phyloP scores from a whole-genome alignment of 2,888 invertebrate genomes.

The Axea sp. region DNA sequence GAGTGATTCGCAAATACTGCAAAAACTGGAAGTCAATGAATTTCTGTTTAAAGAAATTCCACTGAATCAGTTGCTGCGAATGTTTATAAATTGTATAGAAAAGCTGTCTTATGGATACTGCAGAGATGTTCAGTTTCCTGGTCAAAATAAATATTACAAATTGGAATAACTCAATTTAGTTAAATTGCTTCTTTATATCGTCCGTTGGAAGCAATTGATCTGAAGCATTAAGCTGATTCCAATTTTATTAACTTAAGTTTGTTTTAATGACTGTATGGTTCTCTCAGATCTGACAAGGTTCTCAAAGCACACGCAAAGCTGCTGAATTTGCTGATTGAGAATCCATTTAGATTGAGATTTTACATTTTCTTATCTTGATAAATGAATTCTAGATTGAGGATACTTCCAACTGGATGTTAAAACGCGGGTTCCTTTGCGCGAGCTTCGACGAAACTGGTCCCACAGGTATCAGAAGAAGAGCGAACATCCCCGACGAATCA shows the following conservation, averaged over 20 bases:
- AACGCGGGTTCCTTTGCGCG: neutral
- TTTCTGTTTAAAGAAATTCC: neutral
- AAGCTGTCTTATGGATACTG: too few relatives aligned
- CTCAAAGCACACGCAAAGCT: neutral
- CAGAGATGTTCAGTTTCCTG: too few relatives aligned
- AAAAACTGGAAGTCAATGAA: slow-evolving; percentile 4
- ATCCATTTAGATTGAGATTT: neutral
- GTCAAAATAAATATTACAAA: too few relatives aligned
- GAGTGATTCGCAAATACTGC: too few relatives aligned
- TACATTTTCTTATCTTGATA: too few relatives aligned
- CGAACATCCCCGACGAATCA: neutral
- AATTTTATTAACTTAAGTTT: slow-evolving; percentile 6
- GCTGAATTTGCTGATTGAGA: neutral
- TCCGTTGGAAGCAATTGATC: neutral
- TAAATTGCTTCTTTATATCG: too few relatives aligned
- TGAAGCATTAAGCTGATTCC: neutral
- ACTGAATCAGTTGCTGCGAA: too few relatives aligned
- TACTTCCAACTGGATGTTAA: neutral
- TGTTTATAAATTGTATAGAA: too few relatives aligned
- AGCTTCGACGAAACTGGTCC: slow-evolving; percentile 3
- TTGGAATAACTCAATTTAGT: too few relatives aligned
- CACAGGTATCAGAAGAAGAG: neutral
- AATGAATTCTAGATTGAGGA: too few relatives aligned
- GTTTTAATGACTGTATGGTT: slow-evolving; percentile 47
- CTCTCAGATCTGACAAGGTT: slow-evolving; percentile 7